These are phyloP conservation scores for Helicoverpa assulta DNA, from an alignment of 2,888 invertebrate species.

Conservation along the genomic window DNA sequence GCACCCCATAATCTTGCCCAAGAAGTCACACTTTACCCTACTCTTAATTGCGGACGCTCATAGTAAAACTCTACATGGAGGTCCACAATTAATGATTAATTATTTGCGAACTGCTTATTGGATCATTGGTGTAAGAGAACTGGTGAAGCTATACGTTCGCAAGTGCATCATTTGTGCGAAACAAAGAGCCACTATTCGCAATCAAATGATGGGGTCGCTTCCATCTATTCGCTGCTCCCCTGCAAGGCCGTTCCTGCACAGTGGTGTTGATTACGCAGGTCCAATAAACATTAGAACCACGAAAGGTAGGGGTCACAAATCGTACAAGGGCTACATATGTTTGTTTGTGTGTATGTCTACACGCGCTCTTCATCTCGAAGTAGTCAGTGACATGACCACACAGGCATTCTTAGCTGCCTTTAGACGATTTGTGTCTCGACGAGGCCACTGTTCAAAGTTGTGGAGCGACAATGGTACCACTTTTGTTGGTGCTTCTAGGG, in stretches of 20 bases:
- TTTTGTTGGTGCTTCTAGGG: neutral
- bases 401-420: neutral
- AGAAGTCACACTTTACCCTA: too few relatives aligned
- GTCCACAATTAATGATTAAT: neutral
- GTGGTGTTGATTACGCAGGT: constrained; percentile 1
- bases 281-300: neutral
- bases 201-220: neutral
- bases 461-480: neutral
- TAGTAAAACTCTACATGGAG: neutral
- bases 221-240: neutral
- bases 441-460: neutral
- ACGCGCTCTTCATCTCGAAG: constrained; percentile 1
- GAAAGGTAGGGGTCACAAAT: neutral
- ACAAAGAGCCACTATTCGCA: neutral
- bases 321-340: neutral
- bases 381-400: constrained; percentile 1
- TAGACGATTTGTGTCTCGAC: neutral
- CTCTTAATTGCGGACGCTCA: too few relatives aligned
- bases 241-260: neutral
- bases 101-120: neutral
- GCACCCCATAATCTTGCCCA: neutral
- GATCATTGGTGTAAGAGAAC: neutral
- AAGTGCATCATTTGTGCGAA: neutral
- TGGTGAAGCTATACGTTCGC: neutral
- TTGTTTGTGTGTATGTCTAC: neutral